Percentiles rank a stretch among this genome's conserved stretches.
Conservation (phyloP, 1,140 invertebrate species). For the Holcopasites calliopsidis region DNA sequence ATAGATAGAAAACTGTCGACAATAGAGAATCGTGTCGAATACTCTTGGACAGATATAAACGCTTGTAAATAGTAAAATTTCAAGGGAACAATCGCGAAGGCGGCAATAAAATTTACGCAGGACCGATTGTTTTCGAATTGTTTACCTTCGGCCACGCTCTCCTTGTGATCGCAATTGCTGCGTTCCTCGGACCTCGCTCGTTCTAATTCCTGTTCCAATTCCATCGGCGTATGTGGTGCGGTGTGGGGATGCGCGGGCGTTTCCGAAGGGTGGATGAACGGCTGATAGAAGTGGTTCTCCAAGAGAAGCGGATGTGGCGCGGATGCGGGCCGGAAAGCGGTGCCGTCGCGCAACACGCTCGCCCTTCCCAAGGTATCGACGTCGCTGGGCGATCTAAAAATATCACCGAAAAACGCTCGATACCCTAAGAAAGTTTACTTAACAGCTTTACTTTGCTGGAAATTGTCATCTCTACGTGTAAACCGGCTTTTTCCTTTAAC, state of each 20-base stretch:
- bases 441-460: too few species aligned
- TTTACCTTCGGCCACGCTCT: conserved; percentile 77
- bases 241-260: conserved; percentile 74
- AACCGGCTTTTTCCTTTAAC: too few species aligned
- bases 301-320: conserved; percentile 81
- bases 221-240: conserved; percentile 76
- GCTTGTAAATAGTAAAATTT: too few species aligned
- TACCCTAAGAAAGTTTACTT: neutral
- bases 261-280: conserved; percentile 72
- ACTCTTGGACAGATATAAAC: too few species aligned
- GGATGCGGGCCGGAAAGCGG: conserved; percentile 81
- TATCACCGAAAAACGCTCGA: neutral
- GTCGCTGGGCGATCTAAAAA: conserved; percentile 76
- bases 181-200: conserved; percentile 73
- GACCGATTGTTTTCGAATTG: too few species aligned
- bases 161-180: conserved; percentile 73
- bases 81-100: too few species aligned
- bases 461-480: too few species aligned
- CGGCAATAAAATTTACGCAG: too few species aligned
- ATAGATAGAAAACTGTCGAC: neutral
- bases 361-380: conserved; percentile 80
- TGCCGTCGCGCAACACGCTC: conserved; percentile 84
- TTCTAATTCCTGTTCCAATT: conserved; percentile 75
- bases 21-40: too few species aligned
- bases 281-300: conserved; percentile 75